phyloP scores from a whole-genome alignment of 2,888 invertebrate genomes.

The Apodemia mormo region DNA sequence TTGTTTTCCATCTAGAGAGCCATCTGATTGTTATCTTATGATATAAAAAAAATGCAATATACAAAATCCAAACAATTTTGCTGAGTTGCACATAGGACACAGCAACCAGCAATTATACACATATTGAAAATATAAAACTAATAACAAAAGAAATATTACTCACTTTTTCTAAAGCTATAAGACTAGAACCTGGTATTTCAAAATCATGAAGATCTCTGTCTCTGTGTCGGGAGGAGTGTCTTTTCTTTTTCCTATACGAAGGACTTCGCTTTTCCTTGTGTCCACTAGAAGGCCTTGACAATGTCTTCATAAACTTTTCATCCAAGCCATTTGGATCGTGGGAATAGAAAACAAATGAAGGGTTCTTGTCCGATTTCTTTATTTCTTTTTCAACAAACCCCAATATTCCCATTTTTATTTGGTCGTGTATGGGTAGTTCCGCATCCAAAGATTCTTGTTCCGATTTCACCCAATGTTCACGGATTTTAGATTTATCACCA shows the following conservation, averaged over 20 bases:
- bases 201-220: conserved; percentile 75
- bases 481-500: conserved; percentile 58
- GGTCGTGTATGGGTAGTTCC: conserved; percentile 82
- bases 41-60: too few species aligned
- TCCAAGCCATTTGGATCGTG: conserved; percentile 75
- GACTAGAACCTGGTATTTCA: conserved; percentile 76
- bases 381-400: conserved; percentile 79
- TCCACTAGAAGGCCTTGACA: conserved; percentile 73
- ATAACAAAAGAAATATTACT: conserved; percentile 11
- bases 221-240: conserved; percentile 70
- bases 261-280: conserved; percentile 76
- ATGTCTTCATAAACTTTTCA: conserved; percentile 68
- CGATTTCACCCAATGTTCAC: conserved; percentile 74
- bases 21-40: too few species aligned
- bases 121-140: too few species aligned
- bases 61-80: too few species aligned
- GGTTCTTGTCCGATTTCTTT: conserved; percentile 74
- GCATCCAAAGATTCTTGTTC: conserved; percentile 80
- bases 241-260: conserved; percentile 72
- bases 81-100: too few species aligned
- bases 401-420: conserved; percentile 76
- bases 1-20: too few species aligned
- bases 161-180: conserved; percentile 76
- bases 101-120: too few species aligned
- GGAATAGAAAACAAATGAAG: conserved; percentile 75